Conservation (phyloP, 2,888 invertebrate species). For the Opisthograptis luteolata region DNA sequence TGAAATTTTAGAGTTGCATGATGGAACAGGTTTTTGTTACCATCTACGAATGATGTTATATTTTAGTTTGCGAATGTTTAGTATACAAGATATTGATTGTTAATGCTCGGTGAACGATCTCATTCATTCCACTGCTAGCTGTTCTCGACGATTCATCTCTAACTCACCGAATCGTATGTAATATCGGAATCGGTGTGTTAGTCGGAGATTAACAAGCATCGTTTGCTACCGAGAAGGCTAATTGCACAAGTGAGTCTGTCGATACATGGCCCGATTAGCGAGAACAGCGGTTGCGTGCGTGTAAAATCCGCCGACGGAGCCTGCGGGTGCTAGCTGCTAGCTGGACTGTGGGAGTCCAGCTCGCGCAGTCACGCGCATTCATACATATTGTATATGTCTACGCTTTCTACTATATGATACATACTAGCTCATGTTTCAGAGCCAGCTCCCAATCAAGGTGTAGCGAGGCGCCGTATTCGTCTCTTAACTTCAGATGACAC, state of each 20-base stretch:
- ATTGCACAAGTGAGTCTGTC: constrained; percentile 66
- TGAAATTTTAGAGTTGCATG: constrained; percentile 32
- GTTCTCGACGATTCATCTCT: constrained; percentile 1
- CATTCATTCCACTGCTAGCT: not conserved
- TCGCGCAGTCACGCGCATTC: constrained; percentile 69
- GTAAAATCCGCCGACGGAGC: constrained; percentile 59
- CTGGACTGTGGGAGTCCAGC: too few species aligned
- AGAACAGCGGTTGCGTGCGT: constrained; percentile 73
- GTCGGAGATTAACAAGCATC: constrained; percentile 51
- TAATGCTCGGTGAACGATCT: not conserved
- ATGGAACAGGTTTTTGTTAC: constrained; percentile 16
- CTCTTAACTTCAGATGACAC: too few species aligned
- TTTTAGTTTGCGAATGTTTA: too few species aligned
- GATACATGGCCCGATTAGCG: constrained; percentile 73
- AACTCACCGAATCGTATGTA: constrained; percentile 30
- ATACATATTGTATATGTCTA: too few species aligned
- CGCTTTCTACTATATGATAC: constrained; percentile 46
- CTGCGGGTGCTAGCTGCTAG: constrained; percentile 47
- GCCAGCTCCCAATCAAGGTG: too few species aligned
- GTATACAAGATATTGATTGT: too few species aligned
- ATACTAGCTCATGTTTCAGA: too few species aligned
- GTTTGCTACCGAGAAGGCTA: constrained; percentile 70
- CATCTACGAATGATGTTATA: constrained; percentile 23
- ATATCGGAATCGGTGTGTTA: constrained; percentile 18
- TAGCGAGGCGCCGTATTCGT: too few species aligned